Evolutionary conservation across 2,888 invertebrate genomes (phyloP), one percentile per base, ranked within the genome.

Genomic region (Eugnorisma glareosa): DNA sequence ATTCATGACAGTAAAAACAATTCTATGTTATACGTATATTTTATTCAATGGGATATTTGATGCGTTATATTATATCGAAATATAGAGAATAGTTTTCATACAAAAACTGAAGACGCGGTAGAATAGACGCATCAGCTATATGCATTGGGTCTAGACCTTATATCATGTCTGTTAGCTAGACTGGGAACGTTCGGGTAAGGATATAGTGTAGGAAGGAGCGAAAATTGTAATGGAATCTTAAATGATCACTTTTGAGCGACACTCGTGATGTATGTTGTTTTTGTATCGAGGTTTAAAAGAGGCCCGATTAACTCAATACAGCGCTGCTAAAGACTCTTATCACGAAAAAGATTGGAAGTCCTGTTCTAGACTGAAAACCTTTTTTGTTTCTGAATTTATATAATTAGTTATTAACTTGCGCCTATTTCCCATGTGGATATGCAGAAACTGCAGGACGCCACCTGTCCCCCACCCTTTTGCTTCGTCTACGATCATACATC

Each of bases 121-220:
- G 63, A 68, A 63, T 69, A 40, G 35, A 73, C 74, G 79, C 77
- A 80, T 83, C 74, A 85, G 81, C 57, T 75, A 77, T 79, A 82
- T 88, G 85, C 89, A 85, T 76, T 80, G 82, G 66, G 78, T 69
- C 67, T 70, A 67, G 71, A 83, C 72, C 72, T 71, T 85, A 85
- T 77, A 85, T 88, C 83, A 85, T 84, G 76, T 66, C 48, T 57
- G 64, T 66, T 72, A 75, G 83, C 75, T 79, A 79, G 81, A 61
- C 71, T 73, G 57, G 59, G 63, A 59, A 71, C 18, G 31, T 54
- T 51, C 54, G 15, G 73, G 54, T 43, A 10, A 13, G 57, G 7
- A 37, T 15, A 69, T n/a, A 40, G 76, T 77, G 59, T 5, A 2
- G 37, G 5, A 40, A 40, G 45, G 0, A 59, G 81, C 85, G 82